Evolutionary conservation across 2,113 vertebrate species (phyloP).

Genomic region (Tricholaema leucomelas): DNA sequence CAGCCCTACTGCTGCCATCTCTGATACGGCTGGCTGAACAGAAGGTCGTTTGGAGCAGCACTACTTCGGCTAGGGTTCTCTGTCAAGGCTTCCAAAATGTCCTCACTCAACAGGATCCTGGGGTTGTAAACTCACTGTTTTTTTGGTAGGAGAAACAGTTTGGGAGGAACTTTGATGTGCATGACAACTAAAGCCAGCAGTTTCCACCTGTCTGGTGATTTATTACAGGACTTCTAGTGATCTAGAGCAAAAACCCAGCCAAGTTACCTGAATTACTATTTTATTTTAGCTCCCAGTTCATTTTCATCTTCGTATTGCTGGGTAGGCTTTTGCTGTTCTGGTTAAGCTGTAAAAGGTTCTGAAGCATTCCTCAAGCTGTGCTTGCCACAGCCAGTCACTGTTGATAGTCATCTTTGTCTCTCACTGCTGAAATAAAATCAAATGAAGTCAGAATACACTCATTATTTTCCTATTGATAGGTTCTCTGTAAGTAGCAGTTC

Average conservation of each 20-base stretch:
- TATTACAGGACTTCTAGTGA: neutral
- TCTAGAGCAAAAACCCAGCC: neutral
- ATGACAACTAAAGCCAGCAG: neutral
- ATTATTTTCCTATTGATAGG: neutral
- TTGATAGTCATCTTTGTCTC: neutral
- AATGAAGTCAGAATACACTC: neutral
- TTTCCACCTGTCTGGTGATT: neutral
- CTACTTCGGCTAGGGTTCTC: neutral
- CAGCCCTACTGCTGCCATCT: rapidly evolving
- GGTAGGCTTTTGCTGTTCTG: neutral
- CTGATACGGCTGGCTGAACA: neutral
- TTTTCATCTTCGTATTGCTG: neutral
- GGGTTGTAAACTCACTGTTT: neutral
- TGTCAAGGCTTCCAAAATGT: neutral
- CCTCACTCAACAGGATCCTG: neutral
- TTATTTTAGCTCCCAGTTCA: neutral
- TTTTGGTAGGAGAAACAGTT: neutral
- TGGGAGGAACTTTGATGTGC: neutral
- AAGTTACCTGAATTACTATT: neutral
- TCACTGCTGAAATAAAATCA: neutral
- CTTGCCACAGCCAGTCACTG: neutral
- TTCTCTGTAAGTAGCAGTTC: neutral
- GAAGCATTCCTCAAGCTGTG: neutral
- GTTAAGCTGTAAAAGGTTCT: neutral
- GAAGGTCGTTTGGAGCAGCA: neutral